These are phyloP conservation scores for Hylyphantes graminicola DNA, from an alignment of 1,140 invertebrate genomes.

Conservation along the genomic window DNA sequence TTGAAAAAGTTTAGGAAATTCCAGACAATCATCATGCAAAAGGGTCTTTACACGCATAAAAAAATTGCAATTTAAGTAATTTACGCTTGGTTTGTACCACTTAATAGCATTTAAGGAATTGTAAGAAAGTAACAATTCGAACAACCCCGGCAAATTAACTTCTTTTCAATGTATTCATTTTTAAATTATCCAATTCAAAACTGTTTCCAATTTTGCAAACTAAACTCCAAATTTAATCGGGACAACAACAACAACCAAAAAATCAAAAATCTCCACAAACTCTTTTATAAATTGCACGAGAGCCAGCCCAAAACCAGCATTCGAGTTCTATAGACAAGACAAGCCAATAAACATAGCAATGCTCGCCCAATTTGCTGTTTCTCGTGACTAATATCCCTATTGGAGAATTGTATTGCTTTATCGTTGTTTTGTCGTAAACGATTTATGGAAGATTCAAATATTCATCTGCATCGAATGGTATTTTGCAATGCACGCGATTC, in stretches of 20 bases:
- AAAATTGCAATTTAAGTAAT: too few relatives aligned
- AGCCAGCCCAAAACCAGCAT: background rate
- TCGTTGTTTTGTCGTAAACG: slow-evolving; percentile 59
- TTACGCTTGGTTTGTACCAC: too few relatives aligned
- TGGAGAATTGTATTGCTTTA: slow-evolving; percentile 52
- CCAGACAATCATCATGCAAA: too few relatives aligned
- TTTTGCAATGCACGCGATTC: slow-evolving; percentile 51
- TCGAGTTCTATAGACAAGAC: slow-evolving; percentile 28
- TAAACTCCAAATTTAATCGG: slow-evolving; percentile 10
- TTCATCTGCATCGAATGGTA: slow-evolving; percentile 57
- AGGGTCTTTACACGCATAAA: too few relatives aligned
- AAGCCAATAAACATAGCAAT: slow-evolving; percentile 49
- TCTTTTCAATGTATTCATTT: too few relatives aligned
- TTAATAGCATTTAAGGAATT: too few relatives aligned
- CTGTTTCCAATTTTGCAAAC: slow-evolving; percentile 14
- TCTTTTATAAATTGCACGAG: background rate
- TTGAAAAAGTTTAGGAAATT: too few relatives aligned
- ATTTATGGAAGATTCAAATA: slow-evolving; percentile 58
- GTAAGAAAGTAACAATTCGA: too few relatives aligned
- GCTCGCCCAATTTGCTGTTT: slow-evolving; percentile 37
- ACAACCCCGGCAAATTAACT: too few relatives aligned
- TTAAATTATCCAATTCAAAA: background rate
- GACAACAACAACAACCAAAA: slow-evolving; percentile 6
- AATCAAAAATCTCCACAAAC: slow-evolving; percentile 14
- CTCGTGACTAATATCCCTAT: slow-evolving; percentile 40